Evolutionary conservation across 1,140 invertebrate species (phyloP).

Genomic region (Halictus rubicundus): DNA sequence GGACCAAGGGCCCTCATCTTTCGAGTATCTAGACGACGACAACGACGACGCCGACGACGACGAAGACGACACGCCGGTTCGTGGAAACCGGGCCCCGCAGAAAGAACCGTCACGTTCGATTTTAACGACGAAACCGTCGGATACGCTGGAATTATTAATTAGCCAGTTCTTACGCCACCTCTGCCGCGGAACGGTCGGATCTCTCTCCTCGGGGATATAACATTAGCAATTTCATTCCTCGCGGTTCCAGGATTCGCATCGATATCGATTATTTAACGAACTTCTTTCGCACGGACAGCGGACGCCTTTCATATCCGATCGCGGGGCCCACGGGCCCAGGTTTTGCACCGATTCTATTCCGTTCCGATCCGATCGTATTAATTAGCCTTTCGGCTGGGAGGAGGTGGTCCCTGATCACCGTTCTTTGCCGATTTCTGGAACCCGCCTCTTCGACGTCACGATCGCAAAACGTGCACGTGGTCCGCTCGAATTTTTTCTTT

Average conservation of each 20-base stretch:
- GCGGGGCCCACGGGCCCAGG: constrained; percentile 24
- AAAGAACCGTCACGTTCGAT: constrained; percentile 54
- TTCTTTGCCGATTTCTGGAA: neutral
- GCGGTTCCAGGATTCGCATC: constrained; percentile 75
- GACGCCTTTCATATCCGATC: constrained; percentile 49
- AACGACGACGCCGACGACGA: neutral
- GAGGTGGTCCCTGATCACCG: neutral
- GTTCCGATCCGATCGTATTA: constrained; percentile 27
- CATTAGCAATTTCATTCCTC: constrained; percentile 77
- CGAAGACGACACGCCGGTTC: constrained; percentile 38
- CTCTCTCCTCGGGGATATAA: constrained; percentile 67
- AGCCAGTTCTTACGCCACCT: constrained; percentile 62
- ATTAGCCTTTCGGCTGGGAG: constrained; percentile 24
- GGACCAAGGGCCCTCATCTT: neutral
- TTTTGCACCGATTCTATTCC: constrained; percentile 41
- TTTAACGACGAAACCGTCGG: constrained; percentile 68
- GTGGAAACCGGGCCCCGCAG: constrained; percentile 47
- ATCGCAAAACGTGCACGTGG: neutral
- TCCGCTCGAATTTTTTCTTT: too few species aligned
- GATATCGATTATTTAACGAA: constrained; percentile 72
- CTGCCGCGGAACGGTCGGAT: constrained; percentile 5
- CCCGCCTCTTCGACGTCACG: neutral
- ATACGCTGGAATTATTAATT: constrained; percentile 77
- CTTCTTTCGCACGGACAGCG: constrained; percentile 56
- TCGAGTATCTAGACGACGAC: constrained; percentile 26